These are phyloP conservation scores for Pangasianodon gigas DNA, from an alignment of 2,113 vertebrate species.

Conservation along the genomic window DNA sequence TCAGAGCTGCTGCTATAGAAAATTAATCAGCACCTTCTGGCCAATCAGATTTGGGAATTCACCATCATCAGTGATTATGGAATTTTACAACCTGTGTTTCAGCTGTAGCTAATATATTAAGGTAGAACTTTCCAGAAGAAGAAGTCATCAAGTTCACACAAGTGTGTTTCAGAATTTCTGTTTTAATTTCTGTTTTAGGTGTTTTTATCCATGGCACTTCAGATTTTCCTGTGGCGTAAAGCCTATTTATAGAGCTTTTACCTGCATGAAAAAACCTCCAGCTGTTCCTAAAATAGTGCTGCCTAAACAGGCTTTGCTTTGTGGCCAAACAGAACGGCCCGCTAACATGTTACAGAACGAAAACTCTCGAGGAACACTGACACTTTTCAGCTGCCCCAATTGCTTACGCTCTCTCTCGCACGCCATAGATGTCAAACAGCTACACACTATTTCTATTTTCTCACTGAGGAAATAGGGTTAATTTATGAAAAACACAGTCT, in stretches of 20 bases:
- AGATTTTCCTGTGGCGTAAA: slow-evolving; percentile 70
- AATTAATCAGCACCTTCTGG: not conserved
- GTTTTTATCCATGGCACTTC: slow-evolving; percentile 66
- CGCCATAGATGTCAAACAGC: slow-evolving; percentile 30
- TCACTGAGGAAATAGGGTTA: slow-evolving; percentile 41
- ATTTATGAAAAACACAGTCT: slow-evolving; percentile 46
- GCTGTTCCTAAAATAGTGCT: slow-evolving; percentile 73
- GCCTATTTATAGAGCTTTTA: slow-evolving; percentile 71
- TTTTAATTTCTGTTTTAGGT: slow-evolving; percentile 56
- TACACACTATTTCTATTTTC: slow-evolving; percentile 31
- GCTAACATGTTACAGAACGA: slow-evolving; percentile 24
- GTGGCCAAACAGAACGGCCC: slow-evolving; percentile 69
- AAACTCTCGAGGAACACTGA: slow-evolving; percentile 23
- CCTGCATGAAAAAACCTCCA: slow-evolving; percentile 69
- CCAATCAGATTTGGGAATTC: not conserved
- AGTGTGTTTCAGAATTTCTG: slow-evolving; percentile 40
- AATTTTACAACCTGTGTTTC: not conserved
- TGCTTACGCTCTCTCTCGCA: not conserved
- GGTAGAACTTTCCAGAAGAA: slow-evolving; percentile 8
- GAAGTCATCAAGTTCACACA: slow-evolving; percentile 1
- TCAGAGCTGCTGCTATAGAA: not conserved
- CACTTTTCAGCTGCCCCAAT: slow-evolving; percentile 12
- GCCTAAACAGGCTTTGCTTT: slow-evolving; percentile 71
- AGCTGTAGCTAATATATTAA: not conserved
- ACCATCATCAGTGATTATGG: not conserved